phyloP scores from a whole-genome alignment of 2,797 vertebrate genomes.

The Thamnophis elegans region DNA sequence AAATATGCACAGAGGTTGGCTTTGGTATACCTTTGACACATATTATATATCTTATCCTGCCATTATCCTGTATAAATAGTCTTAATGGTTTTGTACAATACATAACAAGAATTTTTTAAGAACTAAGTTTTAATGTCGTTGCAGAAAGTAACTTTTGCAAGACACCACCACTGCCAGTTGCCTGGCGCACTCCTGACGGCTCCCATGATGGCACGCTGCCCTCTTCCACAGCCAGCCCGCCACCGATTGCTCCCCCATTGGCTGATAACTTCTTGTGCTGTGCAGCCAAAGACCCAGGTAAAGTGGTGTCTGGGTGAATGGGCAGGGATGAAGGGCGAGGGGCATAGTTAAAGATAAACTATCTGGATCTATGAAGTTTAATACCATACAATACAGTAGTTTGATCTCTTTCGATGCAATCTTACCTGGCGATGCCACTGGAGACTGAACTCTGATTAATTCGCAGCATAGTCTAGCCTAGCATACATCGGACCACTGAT shows the following conservation, averaged over 20 bases:
- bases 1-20: not conserved
- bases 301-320: too few species aligned
- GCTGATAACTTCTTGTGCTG: too few species aligned
- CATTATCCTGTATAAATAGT: not conserved
- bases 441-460: not conserved
- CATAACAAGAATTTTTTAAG: not conserved
- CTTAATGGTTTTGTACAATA: not conserved
- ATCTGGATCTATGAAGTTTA: not conserved
- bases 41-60: not conserved
- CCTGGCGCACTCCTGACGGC: too few species aligned
- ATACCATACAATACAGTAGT: not conserved
- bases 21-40: not conserved
- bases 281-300: too few species aligned
- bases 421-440: not conserved
- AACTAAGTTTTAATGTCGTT: not conserved
- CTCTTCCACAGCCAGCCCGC: too few species aligned
- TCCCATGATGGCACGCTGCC: too few species aligned
- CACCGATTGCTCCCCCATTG: too few species aligned
- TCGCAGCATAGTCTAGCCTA: not conserved
- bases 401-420: not conserved
- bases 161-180: too few species aligned
- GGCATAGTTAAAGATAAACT: not conserved
- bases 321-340: too few species aligned
- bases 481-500: not conserved
- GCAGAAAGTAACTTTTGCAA: not conserved